A percentile compares a stretch with the other conserved stretches of the same genome.
Evolutionary conservation across 2,113 vertebrate species (phyloP).

Genomic region (Oxyura jamaicensis): DNA sequence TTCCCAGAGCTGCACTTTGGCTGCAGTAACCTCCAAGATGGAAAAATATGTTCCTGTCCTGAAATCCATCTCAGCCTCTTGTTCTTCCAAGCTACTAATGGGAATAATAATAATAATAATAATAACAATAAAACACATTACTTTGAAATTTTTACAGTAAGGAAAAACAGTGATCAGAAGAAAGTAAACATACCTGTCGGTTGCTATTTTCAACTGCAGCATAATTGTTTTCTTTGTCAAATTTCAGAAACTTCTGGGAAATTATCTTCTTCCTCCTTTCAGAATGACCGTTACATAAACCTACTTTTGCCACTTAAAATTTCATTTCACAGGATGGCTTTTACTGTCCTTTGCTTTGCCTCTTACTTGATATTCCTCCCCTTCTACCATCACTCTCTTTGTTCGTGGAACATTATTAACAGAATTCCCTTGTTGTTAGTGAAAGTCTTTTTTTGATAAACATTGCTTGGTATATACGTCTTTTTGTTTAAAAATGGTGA

Average conservation of each 20-base stretch:
- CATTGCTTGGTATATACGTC: slow-evolving; percentile 28
- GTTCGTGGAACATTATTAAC: slow-evolving; percentile 12
- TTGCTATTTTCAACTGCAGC: not conserved
- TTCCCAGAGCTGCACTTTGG: not conserved
- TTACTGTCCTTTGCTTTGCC: not conserved
- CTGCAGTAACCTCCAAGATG: not conserved
- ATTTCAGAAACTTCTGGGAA: not conserved
- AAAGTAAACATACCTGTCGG: not conserved
- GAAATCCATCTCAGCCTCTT: not conserved
- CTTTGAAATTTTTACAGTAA: not conserved
- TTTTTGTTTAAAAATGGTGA: slow-evolving; percentile 62
- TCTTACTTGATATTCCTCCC: not conserved
- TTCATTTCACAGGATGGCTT: not conserved
- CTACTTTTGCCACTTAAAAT: not conserved
- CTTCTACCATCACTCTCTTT: not conserved
- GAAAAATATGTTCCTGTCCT: not conserved
- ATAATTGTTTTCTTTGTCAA: not conserved
- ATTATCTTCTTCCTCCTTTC: not conserved
- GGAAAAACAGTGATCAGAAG: not conserved
- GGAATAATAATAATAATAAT: not conserved
- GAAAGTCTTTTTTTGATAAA: slow-evolving; percentile 52
- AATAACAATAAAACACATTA: not conserved
- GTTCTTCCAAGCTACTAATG: not conserved
- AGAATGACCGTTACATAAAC: not conserved
- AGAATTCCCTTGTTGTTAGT: slow-evolving; percentile 30